These are phyloP conservation scores for Channa striata DNA, from an alignment of 2,797 vertebrate species.

Conservation along the genomic window DNA sequence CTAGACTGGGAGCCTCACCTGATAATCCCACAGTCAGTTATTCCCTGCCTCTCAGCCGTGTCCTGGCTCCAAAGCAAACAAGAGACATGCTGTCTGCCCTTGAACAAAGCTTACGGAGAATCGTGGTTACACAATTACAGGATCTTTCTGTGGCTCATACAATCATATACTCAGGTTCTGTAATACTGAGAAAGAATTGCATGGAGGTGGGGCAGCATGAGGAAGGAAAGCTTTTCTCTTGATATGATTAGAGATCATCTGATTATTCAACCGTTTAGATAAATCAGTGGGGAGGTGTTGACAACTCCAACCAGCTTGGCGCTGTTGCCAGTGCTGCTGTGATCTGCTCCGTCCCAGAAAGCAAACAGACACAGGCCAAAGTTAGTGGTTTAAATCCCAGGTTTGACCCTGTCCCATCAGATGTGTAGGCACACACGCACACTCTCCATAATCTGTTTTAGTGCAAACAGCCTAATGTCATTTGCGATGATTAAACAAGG, in stretches of 20 bases:
- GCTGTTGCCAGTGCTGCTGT: not conserved
- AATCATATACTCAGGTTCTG: constrained; percentile 27
- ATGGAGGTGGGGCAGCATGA: constrained; percentile 2
- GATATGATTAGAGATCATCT: constrained; percentile 59
- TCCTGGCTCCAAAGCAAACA: constrained; percentile 60
- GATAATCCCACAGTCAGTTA: constrained; percentile 69
- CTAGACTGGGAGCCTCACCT: constrained; percentile 56
- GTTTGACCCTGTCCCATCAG: constrained; percentile 26
- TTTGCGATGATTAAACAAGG: constrained; percentile 68
- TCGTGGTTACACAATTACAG: constrained; percentile 67
- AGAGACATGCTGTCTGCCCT: constrained; percentile 63
- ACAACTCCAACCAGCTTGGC: not conserved
- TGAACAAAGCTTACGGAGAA: constrained; percentile 71
- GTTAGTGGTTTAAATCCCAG: constrained; percentile 15
- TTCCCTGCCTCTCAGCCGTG: constrained; percentile 44
- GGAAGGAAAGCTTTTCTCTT: constrained; percentile 25
- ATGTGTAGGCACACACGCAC: constrained; percentile 22
- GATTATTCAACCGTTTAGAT: constrained; percentile 56
- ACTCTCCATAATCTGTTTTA: constrained; percentile 43
- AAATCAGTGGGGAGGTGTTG: constrained; percentile 37
- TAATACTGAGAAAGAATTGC: constrained; percentile 32
- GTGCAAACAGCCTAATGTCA: constrained; percentile 50
- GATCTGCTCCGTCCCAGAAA: constrained; percentile 22
- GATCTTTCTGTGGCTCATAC: constrained; percentile 22
- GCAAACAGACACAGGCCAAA: constrained; percentile 12